Evolutionary conservation across 2,888 invertebrate genomes (phyloP).

Genomic region (Caenorhabditis sp.): DNA sequence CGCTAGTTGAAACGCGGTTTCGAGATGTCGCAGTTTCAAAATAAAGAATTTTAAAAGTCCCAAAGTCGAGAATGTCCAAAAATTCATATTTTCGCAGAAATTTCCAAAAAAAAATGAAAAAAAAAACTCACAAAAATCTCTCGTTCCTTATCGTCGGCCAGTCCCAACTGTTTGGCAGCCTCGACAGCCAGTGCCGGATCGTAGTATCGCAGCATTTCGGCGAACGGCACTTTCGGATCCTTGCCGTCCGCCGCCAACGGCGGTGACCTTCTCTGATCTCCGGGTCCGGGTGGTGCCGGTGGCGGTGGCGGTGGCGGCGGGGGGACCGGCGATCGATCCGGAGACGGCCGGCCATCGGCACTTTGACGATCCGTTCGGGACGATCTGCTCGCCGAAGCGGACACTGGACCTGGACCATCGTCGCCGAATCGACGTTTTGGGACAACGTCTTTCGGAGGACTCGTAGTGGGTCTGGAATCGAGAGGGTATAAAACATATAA

Average conservation of each 20-base stretch:
- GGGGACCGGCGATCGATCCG: neutral
- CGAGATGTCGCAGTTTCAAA: no score
- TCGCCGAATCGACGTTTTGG: neutral
- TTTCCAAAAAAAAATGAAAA: no score
- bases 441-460: neutral
- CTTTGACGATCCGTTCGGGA: neutral
- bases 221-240: neutral
- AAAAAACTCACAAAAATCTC: constrained; percentile 24
- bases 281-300: neutral
- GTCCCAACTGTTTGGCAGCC: constrained; percentile 20
- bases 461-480: neutral
- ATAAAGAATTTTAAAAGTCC: no score
- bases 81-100: neutral
- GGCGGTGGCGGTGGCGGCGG: constrained; percentile 8
- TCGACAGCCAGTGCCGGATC: constrained; percentile 36
- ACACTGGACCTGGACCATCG: no score
- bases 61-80: no score
- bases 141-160: constrained; percentile 22
- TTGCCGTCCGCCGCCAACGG: constrained; percentile 1
- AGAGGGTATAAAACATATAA: no score
- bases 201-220: constrained; percentile 42
- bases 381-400: neutral
- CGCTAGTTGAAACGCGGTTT: no score
- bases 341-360: neutral
- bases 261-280: neutral